Evolutionary conservation across 1,140 invertebrate species (phyloP).

Genomic region (Euborellia annulipes): DNA sequence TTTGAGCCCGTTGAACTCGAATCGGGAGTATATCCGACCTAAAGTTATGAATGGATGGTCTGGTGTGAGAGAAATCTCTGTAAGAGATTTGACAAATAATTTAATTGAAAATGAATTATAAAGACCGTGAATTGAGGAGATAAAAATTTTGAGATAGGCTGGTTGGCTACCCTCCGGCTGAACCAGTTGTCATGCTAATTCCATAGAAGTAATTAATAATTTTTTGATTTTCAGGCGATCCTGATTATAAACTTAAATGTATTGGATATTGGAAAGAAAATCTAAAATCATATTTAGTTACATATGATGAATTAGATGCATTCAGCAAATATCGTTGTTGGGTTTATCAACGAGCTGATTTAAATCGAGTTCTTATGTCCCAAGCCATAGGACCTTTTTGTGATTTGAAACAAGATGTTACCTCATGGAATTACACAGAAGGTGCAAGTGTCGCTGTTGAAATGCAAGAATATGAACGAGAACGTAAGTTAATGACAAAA

Average conservation of each 20-base stretch:
- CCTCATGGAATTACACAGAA: conserved; percentile 70
- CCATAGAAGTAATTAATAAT: too few relatives aligned
- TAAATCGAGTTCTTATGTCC: conserved; percentile 79
- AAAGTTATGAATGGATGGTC: too few relatives aligned
- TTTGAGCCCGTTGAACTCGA: too few relatives aligned
- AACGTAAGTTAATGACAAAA: conserved; percentile 39
- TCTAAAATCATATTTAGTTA: conserved; percentile 90
- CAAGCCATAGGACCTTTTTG: conserved; percentile 84
- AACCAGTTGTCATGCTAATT: too few relatives aligned
- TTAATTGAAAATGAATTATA: not conserved
- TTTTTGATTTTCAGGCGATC: conserved; percentile 54
- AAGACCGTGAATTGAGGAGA: not conserved
- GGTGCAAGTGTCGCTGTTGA: conserved; percentile 81
- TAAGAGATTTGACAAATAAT: too few relatives aligned
- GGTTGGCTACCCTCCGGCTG: too few relatives aligned
- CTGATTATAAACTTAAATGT: conserved; percentile 93
- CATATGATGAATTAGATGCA: conserved; percentile 90
- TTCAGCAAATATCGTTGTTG: conserved; percentile 93
- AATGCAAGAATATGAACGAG: conserved; percentile 83
- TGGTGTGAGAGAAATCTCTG: too few relatives aligned
- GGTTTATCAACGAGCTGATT: conserved; percentile 91
- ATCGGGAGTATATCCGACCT: too few relatives aligned
- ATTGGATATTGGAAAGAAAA: conserved; percentile 98
- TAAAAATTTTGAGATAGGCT: too few relatives aligned
- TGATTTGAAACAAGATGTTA: conserved; percentile 76